Evolutionary conservation across 2,888 invertebrate genomes (phyloP).

Genomic region (Leptopterna dolabrata): DNA sequence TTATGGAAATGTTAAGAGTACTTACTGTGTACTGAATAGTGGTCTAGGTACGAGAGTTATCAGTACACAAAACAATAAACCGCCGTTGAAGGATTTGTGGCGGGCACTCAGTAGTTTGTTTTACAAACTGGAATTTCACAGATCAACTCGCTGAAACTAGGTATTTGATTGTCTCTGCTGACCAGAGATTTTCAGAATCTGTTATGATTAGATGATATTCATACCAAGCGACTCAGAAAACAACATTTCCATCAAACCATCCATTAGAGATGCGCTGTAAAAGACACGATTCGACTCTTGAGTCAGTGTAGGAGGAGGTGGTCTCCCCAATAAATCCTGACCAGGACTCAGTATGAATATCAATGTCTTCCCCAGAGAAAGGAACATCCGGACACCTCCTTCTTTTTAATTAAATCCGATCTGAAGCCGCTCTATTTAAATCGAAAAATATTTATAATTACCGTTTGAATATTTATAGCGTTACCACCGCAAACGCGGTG

Average conservation of each 20-base stretch:
- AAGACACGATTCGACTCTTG: neutral
- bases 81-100: too few species aligned
- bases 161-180: too few species aligned
- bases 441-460: constrained; percentile 39
- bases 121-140: too few species aligned
- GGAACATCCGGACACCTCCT: constrained; percentile 35
- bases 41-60: too few species aligned
- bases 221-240: neutral
- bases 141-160: too few species aligned
- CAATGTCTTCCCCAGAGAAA: neutral
- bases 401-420: constrained; percentile 33
- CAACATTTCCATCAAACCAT: neutral
- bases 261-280: neutral
- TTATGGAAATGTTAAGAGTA: too few species aligned
- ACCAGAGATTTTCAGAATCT: too few species aligned
- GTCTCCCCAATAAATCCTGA: constrained; percentile 12
- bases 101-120: too few species aligned
- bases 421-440: constrained; percentile 33
- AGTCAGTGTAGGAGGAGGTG: constrained; percentile 13
- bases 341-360: constrained; percentile 10
- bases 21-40: too few species aligned
- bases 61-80: too few species aligned
- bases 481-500: neutral
- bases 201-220: too few species aligned
- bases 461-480: constrained; percentile 38